phyloP scores from a whole-genome alignment of 2,797 vertebrate species.

The Falco columbarius region DNA sequence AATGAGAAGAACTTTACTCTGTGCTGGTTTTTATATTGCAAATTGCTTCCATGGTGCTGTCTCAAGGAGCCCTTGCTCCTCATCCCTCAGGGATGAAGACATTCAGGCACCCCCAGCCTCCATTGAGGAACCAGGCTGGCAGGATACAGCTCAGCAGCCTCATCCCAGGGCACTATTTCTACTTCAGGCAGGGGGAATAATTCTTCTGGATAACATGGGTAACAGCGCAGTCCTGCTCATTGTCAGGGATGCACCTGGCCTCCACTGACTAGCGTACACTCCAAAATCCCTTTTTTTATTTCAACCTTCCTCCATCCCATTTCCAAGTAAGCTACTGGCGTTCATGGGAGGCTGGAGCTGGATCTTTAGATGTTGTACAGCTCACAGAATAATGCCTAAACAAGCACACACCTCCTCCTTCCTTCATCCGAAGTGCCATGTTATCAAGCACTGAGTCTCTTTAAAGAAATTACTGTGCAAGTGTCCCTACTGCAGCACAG shows the following conservation, averaged over 20 bases:
- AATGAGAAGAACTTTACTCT: not conserved
- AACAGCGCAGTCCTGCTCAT: not conserved
- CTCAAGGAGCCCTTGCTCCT: not conserved
- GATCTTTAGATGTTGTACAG: not conserved
- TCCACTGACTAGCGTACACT: fast-evolving
- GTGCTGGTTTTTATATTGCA: not conserved
- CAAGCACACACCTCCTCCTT: not conserved
- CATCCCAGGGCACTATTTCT: not conserved
- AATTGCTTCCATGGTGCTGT: not conserved
- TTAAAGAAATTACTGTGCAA: not conserved
- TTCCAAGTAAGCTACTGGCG: not conserved
- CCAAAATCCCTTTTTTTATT: not conserved
- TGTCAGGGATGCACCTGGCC: not conserved
- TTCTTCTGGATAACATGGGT: not conserved
- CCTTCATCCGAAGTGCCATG: not conserved
- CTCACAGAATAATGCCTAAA: not conserved
- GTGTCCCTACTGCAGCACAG: not conserved
- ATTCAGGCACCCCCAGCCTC: not conserved
- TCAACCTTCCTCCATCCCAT: not conserved
- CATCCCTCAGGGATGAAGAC: not conserved
- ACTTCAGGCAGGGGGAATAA: not conserved
- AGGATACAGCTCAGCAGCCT: not conserved
- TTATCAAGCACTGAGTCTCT: not conserved
- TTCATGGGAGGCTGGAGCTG: not conserved
- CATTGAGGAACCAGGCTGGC: not conserved